Percentiles rank a stretch among this genome's conserved stretches.
phyloP scores from a whole-genome alignment of 2,888 invertebrate species.

The Epirrhoe tristata region DNA sequence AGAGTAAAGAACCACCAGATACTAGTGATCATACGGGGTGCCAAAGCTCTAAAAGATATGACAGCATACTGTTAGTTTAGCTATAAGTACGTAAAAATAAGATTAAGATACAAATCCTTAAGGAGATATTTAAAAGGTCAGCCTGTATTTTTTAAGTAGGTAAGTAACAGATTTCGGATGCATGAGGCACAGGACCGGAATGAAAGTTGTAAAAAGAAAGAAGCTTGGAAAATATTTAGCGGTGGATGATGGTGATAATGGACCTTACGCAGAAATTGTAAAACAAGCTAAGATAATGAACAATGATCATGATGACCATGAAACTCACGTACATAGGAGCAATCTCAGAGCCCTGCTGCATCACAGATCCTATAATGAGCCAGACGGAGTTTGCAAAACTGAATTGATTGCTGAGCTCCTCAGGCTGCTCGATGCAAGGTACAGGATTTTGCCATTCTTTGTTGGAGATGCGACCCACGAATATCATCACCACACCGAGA shows the following conservation, averaged over 20 bases:
- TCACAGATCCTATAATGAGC: slow-evolving; percentile 94
- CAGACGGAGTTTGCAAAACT: slow-evolving; percentile 94
- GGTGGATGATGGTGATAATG: too few species aligned
- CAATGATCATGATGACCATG: not conserved
- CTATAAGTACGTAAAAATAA: not conserved
- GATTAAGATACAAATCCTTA: not conserved
- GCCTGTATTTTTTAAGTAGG: too few species aligned
- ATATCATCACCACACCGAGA: slow-evolving; percentile 91
- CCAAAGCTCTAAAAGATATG: slow-evolving; percentile 88
- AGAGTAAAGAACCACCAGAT: slow-evolving; percentile 96
- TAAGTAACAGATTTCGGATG: too few species aligned
- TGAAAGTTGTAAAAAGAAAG: too few species aligned
- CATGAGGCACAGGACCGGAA: too few species aligned
- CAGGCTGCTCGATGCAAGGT: slow-evolving; percentile 93
- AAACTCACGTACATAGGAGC: slow-evolving; percentile 89
- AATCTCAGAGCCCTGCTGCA: slow-evolving; percentile 96
- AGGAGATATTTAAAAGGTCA: too few species aligned
- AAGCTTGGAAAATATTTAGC: too few species aligned
- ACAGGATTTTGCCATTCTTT: slow-evolving; percentile 96
- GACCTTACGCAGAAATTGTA: too few species aligned
- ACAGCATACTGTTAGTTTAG: not conserved
- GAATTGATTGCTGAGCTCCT: slow-evolving; percentile 93
- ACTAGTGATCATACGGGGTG: slow-evolving; percentile 94
- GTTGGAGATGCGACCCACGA: slow-evolving; percentile 93
- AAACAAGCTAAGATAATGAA: not conserved